Evolutionary conservation across 2,888 invertebrate species (phyloP), one percentile per base, ranked within the genome.

Genomic region (Hyposoter dolosus): DNA sequence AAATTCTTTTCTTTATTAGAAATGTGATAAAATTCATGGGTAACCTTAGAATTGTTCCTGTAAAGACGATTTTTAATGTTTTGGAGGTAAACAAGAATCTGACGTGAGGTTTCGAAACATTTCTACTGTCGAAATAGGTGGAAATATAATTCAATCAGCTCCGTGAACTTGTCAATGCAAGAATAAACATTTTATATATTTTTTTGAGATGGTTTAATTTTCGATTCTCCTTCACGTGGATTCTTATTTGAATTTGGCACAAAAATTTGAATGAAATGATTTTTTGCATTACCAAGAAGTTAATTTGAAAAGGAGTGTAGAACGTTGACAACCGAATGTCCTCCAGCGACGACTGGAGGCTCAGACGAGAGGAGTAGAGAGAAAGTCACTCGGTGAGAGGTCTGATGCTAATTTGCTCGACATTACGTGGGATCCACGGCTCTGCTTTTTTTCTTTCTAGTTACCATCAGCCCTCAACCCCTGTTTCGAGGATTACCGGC

Each of bases 321-420:
- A 76, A 63, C 17, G 43, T 81, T 77, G 17, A 32, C 65, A 75
- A 63, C 56, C 43, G 79, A 79, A 84, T 81, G 66, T 72, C 45
- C 65, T 66, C 45, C 65, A 47, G 81, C 81, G 85, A 84, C 72
- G 75, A 88, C 87, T 86, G 82, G 50, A 77, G 87, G 88, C 63
- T 63, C 75, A 23, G 32, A 19, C 10, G 60, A 68, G 35, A 68
- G 32, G 35, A 23, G 28, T 15, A 47, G 12, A 50, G 60, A 60
- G 19, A 53, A 80, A 81, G 74, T 82, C 71, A 69, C 75, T 75
- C 76, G 35, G 76, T 47, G 82, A 83, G 85, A 89, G 75, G 80
- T 66, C 82, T 78, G 87, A 90, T 89, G 89, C 88, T 90, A 90
- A 90, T 90, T 90, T 89, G 72, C 86, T 83, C 72, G 89, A 87